Base-by-base conservation (phyloP, 1,140 invertebrate species). In the Hydropsyche tenuis region DNA sequence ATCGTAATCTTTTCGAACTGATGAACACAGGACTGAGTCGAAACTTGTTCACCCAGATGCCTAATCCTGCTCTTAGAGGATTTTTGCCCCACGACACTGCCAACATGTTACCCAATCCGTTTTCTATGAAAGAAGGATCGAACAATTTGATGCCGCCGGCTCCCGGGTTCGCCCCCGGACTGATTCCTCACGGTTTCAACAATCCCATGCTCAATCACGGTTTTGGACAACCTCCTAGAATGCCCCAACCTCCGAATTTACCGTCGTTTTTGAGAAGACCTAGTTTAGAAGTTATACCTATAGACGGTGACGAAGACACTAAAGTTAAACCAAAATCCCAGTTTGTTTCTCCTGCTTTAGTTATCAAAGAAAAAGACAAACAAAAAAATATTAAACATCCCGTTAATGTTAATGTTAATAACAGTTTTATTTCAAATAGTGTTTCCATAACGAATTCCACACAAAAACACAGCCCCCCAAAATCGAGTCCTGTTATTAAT, bases 191-290 rank as follows among this genome's bases (percentile, higher is more conserved):
- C 18, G 83, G 85, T 76, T 81, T 85, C 45, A 79, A 81, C 22
- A 81, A 83, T 77, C 73, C 80, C 73, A 78, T 84, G 80, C 18
- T 70, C 79, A 79, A 80, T 65, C 78, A 80, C 25, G 84, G 85
- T 76, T 88, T 87, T 75, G 84, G 86, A 37, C 85, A 87, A 74
- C 82, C 87, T 25, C 86, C 88, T 0, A 82, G 85, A 72, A 84
- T 87, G 56, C 84, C 82, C 48, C 83, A 83, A 69, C 75, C 75
- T 45, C 79, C 77, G 7, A 74, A 73, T 62, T 72, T 85, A 56
- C 82, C 82, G 27, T 82, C 83, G 80, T 79, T 85, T 69, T 80
- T 78, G 53, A 23, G 77, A 51, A 76, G 84, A 37, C 84, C 85
- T 70, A 86, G 84, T 75, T 81, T 86, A 81, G 85, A 86, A 79